Evolutionary conservation across 2,888 invertebrate species (phyloP), one percentile per base, ranked within the genome.

Genomic region (Celastrina argiolus): DNA sequence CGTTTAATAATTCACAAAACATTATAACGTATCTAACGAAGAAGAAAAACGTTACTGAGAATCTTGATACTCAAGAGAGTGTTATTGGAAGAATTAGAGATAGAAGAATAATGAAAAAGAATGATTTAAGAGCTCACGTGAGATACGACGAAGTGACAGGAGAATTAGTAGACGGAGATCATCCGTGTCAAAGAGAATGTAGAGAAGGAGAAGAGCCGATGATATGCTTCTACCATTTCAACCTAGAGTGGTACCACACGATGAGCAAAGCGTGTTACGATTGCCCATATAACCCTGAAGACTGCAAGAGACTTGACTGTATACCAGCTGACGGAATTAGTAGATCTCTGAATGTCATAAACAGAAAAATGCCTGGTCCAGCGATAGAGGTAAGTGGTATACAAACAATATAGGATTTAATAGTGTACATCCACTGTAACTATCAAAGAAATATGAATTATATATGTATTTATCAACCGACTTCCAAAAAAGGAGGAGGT

Each of bases 341-440:
- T 68, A 92, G 97, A 70, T 92, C 96, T 0, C 85, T 98, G 39
- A 93, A 95, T 14, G 95, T 96, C 0, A 93, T 97, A 4, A 98
- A 98, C 86, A 93, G 97, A 72, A 94, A 95, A 87, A 93, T 98
- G 92, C 97, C 98, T 0, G 97, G 97, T 56, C 97, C 97, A 0
- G 83, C 94, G 0, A 94, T 98, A 65, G 95, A 97, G 93, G 96
- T 96, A 79, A 78, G 79, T 69, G 63, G 6, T 28, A 39, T 36
- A 34, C 16, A 7, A 45, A n/a, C 2, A 12, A 31, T 31, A 31
- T 31, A 6, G 7, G 5, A 28, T 28, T 28, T 6, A 6, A 31
- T 31, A 31, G 3, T 6, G 4, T 31, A 31, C 3, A 6, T 31
- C 6, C 31, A 31, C 31, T 31, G 3, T 31, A 4, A 28, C 31